Base-by-base conservation (phyloP, 1,140 invertebrate species). In the Cyclargus thomasi region DNA sequence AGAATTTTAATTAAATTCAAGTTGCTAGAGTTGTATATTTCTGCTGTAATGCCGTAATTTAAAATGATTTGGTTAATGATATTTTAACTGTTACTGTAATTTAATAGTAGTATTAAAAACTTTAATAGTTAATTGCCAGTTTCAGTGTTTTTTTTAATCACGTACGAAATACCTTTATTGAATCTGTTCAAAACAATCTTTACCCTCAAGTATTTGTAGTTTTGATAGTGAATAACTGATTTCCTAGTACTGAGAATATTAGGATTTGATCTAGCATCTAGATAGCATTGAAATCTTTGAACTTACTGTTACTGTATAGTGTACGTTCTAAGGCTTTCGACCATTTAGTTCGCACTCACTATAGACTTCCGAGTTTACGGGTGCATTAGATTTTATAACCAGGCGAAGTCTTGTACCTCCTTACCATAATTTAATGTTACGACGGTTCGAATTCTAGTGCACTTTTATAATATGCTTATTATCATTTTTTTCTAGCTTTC, bases 301-400 rank as follows among this genome's bases (percentile, higher is more conserved):
- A 47, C 11, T 64, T 22, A 47, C 36, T 64, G 18, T 64, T 64
- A n/a, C 29, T 29, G 29, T 29, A 29, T 29, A 29, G 29, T 29
- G 47, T 23, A 53, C 55, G 23, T 29, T 23, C 29, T 66, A 57
- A 66, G 53, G 22, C 55, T n/a, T 53, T 16, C 53, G 14, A 55
- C 53, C 53, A 21, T 66, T 35, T 66, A 53, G 22, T 47, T 18
- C 36, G 23, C 22, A 57, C 65, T 20, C n/a, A 22, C 55, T 59
- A 59, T 57, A 68, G 67, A 70, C 67, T 62, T 20, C 29, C 21
- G 21, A 66, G 53, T 64, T 68, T 67, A 70, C 62, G 59, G 64
- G 20, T 35, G 65, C 62, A 70, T 73, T 70, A 20, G 53, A 29
- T 70, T 63, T 70, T 64, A 73, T 53, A 47, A 68, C 36, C 20